Conservation (phyloP, 2,113 vertebrate species). For the Stercorarius parasiticus region DNA sequence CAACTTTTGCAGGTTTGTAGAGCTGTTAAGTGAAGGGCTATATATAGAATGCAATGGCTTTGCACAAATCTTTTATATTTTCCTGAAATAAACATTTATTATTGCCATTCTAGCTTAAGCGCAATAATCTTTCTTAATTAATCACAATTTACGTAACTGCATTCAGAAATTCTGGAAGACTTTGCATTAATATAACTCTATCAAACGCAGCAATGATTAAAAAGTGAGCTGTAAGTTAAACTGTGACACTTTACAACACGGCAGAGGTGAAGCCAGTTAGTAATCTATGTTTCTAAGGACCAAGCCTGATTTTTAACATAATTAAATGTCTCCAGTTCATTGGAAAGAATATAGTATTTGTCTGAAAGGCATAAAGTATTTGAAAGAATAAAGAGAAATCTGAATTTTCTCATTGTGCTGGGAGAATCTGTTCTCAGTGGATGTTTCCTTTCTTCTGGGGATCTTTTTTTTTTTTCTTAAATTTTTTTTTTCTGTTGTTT, state of each 20-base stretch:
- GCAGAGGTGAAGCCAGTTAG: conserved; percentile 55
- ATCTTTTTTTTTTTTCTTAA: neutral
- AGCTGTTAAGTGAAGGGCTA: conserved; percentile 78
- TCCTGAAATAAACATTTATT: conserved; percentile 78
- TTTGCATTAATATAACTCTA: conserved; percentile 55
- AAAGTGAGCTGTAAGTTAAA: conserved; percentile 51
- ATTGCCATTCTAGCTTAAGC: conserved; percentile 58
- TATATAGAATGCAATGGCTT: conserved; percentile 76
- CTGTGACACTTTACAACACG: neutral
- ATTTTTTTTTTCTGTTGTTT: neutral
- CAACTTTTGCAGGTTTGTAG: conserved; percentile 82
- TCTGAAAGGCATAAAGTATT: neutral
- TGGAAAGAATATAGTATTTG: neutral
- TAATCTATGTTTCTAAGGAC: conserved; percentile 53
- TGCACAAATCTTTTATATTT: conserved; percentile 71
- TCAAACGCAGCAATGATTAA: conserved; percentile 56
- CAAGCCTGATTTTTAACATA: neutral
- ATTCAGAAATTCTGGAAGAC: conserved; percentile 66
- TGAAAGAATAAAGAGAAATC: neutral
- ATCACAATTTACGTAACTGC: conserved; percentile 52
- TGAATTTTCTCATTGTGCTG: neutral
- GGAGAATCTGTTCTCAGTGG: neutral
- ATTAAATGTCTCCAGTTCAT: neutral
- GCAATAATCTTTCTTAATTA: conserved; percentile 67
- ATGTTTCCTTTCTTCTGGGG: neutral